Conservation (phyloP, 1,140 invertebrate genomes). For the Augochlora pura region DNA sequence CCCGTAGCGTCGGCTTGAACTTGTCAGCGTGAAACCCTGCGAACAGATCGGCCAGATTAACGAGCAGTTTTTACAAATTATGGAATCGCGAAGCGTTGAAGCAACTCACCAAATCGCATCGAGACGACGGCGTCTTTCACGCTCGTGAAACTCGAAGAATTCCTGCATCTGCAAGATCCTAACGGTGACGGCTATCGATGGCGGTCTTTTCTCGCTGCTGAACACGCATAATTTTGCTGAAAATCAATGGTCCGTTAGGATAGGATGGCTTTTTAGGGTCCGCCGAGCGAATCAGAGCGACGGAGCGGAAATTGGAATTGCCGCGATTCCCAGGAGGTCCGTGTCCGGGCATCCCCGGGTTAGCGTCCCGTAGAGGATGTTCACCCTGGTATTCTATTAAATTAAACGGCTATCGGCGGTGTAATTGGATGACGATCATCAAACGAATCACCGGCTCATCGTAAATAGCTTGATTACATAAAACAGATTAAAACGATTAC, state of each 20-base stretch:
- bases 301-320: slow-evolving; percentile 52
- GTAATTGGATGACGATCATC: slow-evolving; percentile 25
- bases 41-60: not conserved
- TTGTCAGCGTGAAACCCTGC: not conserved
- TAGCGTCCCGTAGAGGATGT: not conserved
- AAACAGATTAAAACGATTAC: not conserved
- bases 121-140: not conserved
- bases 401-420: not conserved
- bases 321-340: not conserved
- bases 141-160: slow-evolving; percentile 12
- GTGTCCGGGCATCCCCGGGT: not conserved
- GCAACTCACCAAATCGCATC: not conserved
- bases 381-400: slow-evolving; percentile 19
- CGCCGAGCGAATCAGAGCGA: slow-evolving; percentile 48
- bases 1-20: not conserved
- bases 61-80: not conserved
- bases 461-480: slow-evolving; percentile 10
- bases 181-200: slow-evolving; percentile 47
- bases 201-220: not conserved
- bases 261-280: slow-evolving; percentile 14
- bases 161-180: slow-evolving; percentile 35
- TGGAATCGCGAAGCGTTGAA: not conserved
- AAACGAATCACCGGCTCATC: not conserved
- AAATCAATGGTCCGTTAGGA: slow-evolving; percentile 39
- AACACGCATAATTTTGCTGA: slow-evolving; percentile 43